phyloP scores from a whole-genome alignment of 1,140 invertebrate genomes.

The Dreissena polymorpha region DNA sequence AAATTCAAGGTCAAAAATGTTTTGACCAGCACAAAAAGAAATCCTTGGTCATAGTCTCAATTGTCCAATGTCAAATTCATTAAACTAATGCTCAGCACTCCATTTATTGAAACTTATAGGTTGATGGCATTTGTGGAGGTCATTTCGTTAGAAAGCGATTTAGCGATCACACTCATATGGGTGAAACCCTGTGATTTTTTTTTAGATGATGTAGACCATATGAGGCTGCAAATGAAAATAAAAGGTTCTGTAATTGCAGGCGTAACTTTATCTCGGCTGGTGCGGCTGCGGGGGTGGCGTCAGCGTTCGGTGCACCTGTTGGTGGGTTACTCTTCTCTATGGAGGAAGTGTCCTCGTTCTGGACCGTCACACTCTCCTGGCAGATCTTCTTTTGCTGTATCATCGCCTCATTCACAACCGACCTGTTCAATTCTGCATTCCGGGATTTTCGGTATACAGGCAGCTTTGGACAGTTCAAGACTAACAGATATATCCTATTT shows the following conservation, averaged over 20 bases:
- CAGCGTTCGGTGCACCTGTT: slow-evolving; percentile 98
- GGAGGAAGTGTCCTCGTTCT: slow-evolving; percentile 88
- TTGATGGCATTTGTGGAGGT: too few species aligned
- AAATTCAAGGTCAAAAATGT: too few species aligned
- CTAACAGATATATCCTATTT: slow-evolving; percentile 77
- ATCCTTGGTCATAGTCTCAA: too few species aligned
- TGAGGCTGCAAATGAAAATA: too few species aligned
- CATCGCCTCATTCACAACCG: slow-evolving; percentile 79
- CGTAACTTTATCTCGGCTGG: slow-evolving; percentile 98
- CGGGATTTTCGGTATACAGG: slow-evolving; percentile 77
- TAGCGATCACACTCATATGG: too few species aligned
- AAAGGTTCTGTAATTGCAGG: slow-evolving; percentile 81
- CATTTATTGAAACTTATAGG: too few species aligned
- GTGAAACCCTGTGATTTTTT: too few species aligned
- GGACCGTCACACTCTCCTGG: slow-evolving; percentile 80
- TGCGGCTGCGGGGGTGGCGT: slow-evolving; percentile 95
- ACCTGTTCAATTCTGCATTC: slow-evolving; percentile 80
- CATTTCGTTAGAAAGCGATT: too few species aligned
- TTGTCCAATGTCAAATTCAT: too few species aligned
- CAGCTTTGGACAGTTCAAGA: slow-evolving; percentile 79
- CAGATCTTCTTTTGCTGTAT: slow-evolving; percentile 81
- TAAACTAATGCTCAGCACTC: too few species aligned
- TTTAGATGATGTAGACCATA: too few species aligned
- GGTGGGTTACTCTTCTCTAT: slow-evolving; percentile 98
- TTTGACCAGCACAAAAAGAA: too few species aligned